phyloP scores from a whole-genome alignment of 1,140 invertebrate species.

The Platorchestia sp. region DNA sequence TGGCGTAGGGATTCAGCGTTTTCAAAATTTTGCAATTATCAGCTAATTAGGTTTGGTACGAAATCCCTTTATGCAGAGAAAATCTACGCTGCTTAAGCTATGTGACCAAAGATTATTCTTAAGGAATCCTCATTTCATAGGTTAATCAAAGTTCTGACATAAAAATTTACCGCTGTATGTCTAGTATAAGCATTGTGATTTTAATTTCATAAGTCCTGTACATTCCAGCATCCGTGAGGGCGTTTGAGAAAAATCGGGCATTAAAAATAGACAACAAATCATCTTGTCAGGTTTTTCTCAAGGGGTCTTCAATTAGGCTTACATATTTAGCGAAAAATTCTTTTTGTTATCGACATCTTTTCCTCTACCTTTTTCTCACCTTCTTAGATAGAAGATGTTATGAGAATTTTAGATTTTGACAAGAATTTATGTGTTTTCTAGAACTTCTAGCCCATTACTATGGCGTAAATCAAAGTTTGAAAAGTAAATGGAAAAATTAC shows the following conservation, averaged over 20 bases:
- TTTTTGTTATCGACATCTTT: background rate
- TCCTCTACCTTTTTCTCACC: slow-evolving; percentile 25
- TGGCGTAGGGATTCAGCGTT: no score
- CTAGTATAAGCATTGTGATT: slow-evolving; percentile 48
- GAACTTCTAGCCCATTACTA: background rate
- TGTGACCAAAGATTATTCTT: slow-evolving; percentile 50
- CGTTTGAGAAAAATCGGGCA: background rate
- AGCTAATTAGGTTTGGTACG: background rate
- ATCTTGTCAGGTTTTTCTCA: slow-evolving; percentile 24
- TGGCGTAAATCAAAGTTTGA: background rate
- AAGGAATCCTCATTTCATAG: slow-evolving; percentile 8
- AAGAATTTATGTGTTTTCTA: background rate
- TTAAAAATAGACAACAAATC: background rate
- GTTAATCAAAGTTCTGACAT: slow-evolving; percentile 44
- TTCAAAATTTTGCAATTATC: background rate
- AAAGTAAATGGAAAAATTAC: no score
- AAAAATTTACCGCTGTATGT: slow-evolving; percentile 37
- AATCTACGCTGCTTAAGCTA: slow-evolving; percentile 37
- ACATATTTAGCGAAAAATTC: background rate
- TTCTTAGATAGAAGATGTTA: slow-evolving; percentile 7
- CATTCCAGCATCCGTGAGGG: background rate
- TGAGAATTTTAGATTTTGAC: background rate
- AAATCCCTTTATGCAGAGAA: background rate
- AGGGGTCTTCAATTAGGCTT: background rate
- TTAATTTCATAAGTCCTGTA: slow-evolving; percentile 41